phyloP scores from a whole-genome alignment of 2,888 invertebrate species.

The Cyclophora punctaria region DNA sequence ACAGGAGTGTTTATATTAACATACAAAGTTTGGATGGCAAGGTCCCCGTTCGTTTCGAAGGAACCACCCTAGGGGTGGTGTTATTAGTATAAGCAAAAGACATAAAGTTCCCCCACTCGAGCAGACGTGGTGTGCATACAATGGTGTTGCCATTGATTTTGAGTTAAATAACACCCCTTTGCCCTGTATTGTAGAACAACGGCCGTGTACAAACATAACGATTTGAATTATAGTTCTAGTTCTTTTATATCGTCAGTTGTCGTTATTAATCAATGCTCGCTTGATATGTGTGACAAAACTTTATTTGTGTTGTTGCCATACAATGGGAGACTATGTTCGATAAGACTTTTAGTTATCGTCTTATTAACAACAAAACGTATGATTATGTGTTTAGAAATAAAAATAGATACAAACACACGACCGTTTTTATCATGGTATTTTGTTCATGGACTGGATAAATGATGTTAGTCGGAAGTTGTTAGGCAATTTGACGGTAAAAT shows the following conservation, averaged over 20 bases:
- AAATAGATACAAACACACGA: no score
- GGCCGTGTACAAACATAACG: conserved; percentile 52
- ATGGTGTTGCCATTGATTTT: conserved; percentile 68
- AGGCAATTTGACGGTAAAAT: no score
- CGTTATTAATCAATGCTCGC: conserved; percentile 40
- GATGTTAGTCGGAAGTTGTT: no score
- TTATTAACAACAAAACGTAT: no score
- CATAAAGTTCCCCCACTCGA: conserved; percentile 53
- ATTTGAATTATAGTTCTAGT: conserved; percentile 61
- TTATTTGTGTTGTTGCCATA: no score
- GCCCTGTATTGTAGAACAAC: conserved; percentile 35
- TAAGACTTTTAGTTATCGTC: no score
- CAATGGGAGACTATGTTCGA: no score
- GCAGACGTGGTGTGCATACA: conserved; percentile 64
- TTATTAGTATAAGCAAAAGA: conserved; percentile 71
- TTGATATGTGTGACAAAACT: no score
- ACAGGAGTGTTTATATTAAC: conserved; percentile 68
- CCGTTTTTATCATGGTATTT: no score
- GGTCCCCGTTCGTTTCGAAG: conserved; percentile 32
- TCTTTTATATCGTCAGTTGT: conserved; percentile 44
- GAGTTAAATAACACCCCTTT: conserved; percentile 67
- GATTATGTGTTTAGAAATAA: no score
- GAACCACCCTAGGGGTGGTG: conserved; percentile 62
- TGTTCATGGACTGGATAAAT: no score
- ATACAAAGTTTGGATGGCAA: conserved; percentile 61